Base-by-base conservation (phyloP, 2,113 vertebrate species). In the Nyctibius bracteatus region DNA sequence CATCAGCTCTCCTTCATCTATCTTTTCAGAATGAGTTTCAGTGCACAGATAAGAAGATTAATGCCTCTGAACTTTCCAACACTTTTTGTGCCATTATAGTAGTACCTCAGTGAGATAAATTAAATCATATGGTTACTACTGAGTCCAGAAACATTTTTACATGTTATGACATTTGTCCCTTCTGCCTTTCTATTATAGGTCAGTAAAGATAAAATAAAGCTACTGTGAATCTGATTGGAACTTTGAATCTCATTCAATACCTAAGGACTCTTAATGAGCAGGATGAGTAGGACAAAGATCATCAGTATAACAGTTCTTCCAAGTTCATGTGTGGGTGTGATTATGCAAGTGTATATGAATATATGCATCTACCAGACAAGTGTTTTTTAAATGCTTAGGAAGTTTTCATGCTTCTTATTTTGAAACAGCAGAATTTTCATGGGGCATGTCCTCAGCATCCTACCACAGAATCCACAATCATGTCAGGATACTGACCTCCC, bases 61-160 rank as follows among this genome's bases (percentile, higher is more conserved):
- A 98, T 98, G 95, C 70, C 79, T 97, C 93, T 98, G 97, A 98
- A 98, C 94, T 98, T 98, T 97, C 92, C 91, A 96, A 92, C 95
- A 96, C 91, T 97, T 97, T 87, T 83, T 96, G 59, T 96, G 88
- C 74, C 44, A 13, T 96, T 94, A 92, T 89, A 85, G 83, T 67
- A 85, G 47, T 96, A 90, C 94, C 82, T 87, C 62, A 90, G 54
- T 85, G 86, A 93, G 93, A 88, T 68, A 35, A 97, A 95, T 96
- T 97, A 96, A 97, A 97, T 97, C 93, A 87, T 88, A 86, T 55
- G 68, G 63, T 94, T 97, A 94, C 93, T 91, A 96, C 80, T 86
- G 68, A 96, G 63, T 85, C 84, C 78, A 81, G 94, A 96, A 97
- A 94, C 39, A 92, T 80, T 95, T 97, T 94, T 51, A 92, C 52